Evolutionary conservation across 1,140 invertebrate genomes (phyloP).

Genomic region (Camponotus floridanus): DNA sequence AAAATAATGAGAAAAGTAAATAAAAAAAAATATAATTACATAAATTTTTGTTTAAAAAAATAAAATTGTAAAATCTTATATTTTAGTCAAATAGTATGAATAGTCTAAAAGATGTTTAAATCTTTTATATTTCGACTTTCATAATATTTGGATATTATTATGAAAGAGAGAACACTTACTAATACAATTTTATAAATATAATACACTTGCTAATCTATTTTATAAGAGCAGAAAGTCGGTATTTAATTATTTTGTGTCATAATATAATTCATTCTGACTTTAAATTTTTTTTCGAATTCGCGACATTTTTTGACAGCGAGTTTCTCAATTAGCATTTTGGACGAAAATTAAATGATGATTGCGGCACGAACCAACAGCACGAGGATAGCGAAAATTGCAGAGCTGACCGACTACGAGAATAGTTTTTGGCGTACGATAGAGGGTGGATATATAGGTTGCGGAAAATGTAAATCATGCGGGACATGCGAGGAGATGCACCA

Average conservation of each 20-base stretch:
- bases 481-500: constrained; percentile 2
- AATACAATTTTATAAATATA: too few relatives aligned
- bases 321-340: constrained; percentile 22
- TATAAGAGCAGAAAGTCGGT: neutral
- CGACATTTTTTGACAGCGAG: neutral
- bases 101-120: neutral
- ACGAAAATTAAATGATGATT: constrained; percentile 52
- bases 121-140: neutral
- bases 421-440: constrained; percentile 66
- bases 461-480: constrained; percentile 5
- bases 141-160: neutral
- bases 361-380: constrained; percentile 21
- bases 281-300: neutral
- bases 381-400: constrained; percentile 12
- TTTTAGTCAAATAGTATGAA: neutral
- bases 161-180: neutral
- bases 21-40: neutral
- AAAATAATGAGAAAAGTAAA: neutral
- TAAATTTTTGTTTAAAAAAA: neutral
- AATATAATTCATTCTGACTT: neutral
- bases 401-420: constrained; percentile 69
- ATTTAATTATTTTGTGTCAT: neutral
- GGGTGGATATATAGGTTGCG: constrained; percentile 53
- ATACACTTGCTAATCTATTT: neutral
- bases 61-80: neutral